phyloP scores from a whole-genome alignment of 1,140 invertebrate species.

The Drosophila kohkoa region DNA sequence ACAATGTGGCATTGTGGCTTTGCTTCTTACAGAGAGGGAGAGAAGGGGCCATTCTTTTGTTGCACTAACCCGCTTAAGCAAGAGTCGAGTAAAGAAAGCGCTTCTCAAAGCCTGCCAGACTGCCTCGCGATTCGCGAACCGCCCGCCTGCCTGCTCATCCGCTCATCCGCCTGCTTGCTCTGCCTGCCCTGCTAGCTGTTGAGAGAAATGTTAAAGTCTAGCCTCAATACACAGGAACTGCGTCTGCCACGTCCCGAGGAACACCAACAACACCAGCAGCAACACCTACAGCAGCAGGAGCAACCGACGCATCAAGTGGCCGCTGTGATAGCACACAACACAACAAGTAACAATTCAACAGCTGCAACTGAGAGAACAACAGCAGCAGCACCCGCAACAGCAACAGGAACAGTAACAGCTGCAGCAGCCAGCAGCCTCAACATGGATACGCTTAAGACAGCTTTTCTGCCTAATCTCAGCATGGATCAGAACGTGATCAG shows the following conservation, averaged over 20 bases:
- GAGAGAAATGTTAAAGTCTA: conserved; percentile 82
- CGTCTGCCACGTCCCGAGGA: conserved; percentile 80
- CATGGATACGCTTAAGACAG: conserved; percentile 81
- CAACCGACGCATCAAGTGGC: conserved; percentile 69
- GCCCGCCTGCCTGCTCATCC: conserved; percentile 9
- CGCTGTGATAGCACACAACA: conserved; percentile 64
- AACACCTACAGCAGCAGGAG: conserved; percentile 16
- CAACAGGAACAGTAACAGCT: conserved; percentile 4
- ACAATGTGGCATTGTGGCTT: background rate
- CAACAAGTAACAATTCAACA: conserved; percentile 49
- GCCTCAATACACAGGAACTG: conserved; percentile 82
- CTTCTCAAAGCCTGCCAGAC: conserved; percentile 4
- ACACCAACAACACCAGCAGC: conserved; percentile 51
- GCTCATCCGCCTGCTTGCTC: conserved; percentile 18
- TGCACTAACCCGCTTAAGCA: conserved; percentile 13
- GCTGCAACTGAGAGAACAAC: conserved; percentile 44
- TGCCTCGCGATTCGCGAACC: conserved; percentile 4
- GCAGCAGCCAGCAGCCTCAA: conserved; percentile 7
- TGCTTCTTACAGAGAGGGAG: background rate
- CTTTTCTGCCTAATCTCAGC: conserved; percentile 82
- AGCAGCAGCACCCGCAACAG: conserved; percentile 40
- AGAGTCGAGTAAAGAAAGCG: background rate
- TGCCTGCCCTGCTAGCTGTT: conserved; percentile 41
- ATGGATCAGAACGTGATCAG: conserved; percentile 75
- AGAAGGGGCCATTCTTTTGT: background rate